phyloP scores from a whole-genome alignment of 2,113 vertebrate genomes.

The Himantopus leucocephalus region DNA sequence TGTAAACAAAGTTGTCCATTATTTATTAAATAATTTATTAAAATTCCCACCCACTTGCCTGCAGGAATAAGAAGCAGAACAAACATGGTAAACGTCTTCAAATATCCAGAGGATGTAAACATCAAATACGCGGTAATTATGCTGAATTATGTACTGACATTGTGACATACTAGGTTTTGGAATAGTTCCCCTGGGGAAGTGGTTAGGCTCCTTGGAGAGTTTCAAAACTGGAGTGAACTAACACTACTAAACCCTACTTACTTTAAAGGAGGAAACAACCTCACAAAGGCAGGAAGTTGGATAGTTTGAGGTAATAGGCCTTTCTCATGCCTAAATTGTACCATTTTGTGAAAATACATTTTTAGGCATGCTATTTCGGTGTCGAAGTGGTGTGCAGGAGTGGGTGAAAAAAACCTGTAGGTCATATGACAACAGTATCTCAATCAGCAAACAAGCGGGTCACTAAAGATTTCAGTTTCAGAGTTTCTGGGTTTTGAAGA shows the following conservation, averaged over 20 bases:
- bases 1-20: background rate
- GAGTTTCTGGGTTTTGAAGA: conserved; percentile 38
- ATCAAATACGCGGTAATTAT: background rate
- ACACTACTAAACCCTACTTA: background rate
- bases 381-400: background rate
- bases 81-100: background rate
- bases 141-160: background rate
- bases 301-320: background rate
- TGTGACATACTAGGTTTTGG: background rate
- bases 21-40: conserved; percentile 27
- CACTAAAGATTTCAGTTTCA: conserved; percentile 26
- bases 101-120: conserved; percentile 7
- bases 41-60: background rate
- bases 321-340: background rate
- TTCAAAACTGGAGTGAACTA: background rate
- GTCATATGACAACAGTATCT: background rate
- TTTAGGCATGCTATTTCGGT: background rate
- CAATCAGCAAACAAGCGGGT: conserved; percentile 17
- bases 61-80: background rate
- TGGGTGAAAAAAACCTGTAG: background rate
- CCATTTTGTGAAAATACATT: background rate
- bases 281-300: background rate
- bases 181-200: background rate
- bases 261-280: background rate
- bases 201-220: background rate